These are phyloP conservation scores for Halichoerus grypus DNA, from an alignment of 2,113 vertebrate genomes.

Conservation along the genomic window DNA sequence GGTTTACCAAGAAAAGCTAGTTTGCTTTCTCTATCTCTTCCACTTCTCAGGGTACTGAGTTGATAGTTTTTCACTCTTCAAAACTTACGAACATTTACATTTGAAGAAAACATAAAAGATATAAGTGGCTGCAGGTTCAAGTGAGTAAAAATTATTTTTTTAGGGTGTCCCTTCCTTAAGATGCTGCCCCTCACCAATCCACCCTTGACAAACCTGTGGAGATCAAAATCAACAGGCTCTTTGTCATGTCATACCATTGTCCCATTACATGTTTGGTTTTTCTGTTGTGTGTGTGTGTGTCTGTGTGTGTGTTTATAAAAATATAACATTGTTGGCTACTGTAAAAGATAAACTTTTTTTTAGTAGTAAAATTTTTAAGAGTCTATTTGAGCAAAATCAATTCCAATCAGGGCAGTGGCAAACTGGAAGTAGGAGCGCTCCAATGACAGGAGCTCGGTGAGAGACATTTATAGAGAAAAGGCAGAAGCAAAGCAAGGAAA, in stretches of 20 bases:
- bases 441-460: neutral
- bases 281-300: neutral
- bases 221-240: neutral
- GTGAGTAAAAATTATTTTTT: neutral
- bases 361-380: neutral
- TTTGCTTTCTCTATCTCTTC: neutral
- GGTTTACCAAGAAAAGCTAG: neutral
- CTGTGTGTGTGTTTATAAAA: neutral
- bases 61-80: neutral
- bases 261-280: neutral
- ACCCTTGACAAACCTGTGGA: neutral
- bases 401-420: neutral
- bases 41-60: neutral
- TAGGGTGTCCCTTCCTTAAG: neutral
- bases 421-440: neutral
- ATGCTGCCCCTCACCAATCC: rapidly evolving
- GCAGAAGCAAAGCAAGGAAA: neutral
- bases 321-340: neutral
- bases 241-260: neutral
- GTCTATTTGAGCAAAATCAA: neutral
- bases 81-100: neutral
- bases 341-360: neutral
- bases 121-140: neutral
- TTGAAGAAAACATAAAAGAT: slow-evolving; percentile 9
- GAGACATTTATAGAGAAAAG: neutral